Evolutionary conservation across 2,888 invertebrate genomes (phyloP).

Genomic region (Notodromas monacha): DNA sequence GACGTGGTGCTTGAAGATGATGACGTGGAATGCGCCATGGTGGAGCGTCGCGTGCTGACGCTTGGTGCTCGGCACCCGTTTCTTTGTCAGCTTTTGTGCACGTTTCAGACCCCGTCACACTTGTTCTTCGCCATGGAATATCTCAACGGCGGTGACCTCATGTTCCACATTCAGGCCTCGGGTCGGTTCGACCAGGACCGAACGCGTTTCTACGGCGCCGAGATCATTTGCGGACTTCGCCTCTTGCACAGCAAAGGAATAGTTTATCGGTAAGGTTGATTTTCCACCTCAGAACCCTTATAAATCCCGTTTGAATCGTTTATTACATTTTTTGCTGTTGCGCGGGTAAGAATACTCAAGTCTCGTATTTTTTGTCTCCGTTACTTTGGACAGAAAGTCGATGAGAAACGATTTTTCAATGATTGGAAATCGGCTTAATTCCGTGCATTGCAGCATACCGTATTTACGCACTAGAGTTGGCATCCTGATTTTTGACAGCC

Average conservation of each 20-base stretch:
- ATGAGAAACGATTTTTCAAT: too few species aligned
- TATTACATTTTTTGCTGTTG: too few species aligned
- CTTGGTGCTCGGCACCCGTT: conserved; percentile 79
- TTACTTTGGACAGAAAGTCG: too few species aligned
- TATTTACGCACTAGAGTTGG: too few species aligned
- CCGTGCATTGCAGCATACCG: too few species aligned
- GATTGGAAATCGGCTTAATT: too few species aligned
- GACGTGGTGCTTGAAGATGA: conserved; percentile 95
- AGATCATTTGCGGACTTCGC: conserved; percentile 81
- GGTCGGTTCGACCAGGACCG: conserved; percentile 62
- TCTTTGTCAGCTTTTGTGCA: conserved; percentile 84
- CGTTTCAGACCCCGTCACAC: conserved; percentile 93
- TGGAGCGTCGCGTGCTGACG: conserved; percentile 80
- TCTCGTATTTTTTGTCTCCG: too few species aligned
- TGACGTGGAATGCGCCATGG: conserved; percentile 90
- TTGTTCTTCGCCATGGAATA: conserved; percentile 99
- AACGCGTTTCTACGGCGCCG: conserved; percentile 79
- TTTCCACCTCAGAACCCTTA: too few species aligned
- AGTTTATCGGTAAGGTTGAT: conserved; percentile 59
- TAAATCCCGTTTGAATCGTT: too few species aligned
- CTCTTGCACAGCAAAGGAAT: conserved; percentile 87
- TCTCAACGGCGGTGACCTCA: conserved; percentile 92
- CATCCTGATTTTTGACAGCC: too few species aligned
- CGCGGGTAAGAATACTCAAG: too few species aligned
- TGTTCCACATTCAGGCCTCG: conserved; percentile 77